Evolutionary conservation across 2,797 vertebrate genomes (phyloP), one percentile per base, ranked within the genome.

Genomic region (Chiloscyllium punctatum): DNA sequence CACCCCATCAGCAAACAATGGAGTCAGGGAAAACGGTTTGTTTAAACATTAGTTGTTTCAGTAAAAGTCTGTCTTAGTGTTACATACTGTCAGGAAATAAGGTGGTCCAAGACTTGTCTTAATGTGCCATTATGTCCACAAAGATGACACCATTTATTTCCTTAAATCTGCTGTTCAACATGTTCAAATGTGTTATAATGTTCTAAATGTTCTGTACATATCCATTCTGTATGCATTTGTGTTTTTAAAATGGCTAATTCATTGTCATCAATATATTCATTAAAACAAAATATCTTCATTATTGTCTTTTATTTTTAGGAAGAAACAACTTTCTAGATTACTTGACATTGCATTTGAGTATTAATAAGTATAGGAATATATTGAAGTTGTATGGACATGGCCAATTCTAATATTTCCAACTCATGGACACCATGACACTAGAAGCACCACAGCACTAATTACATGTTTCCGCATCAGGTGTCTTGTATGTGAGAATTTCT

Each of bases 221-320:
- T 42, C 74, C 94, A 74, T 95, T 77, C 94, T 77, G 42, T 95
- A 95, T 95, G 69, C 94, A 95, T 95, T 95, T 95, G 94, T 95
- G 71, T 95, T 94, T 74, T 74, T 57, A 95, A 30, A 95, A 95
- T 53, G 72, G 48, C 94, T 51, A 74, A n/a, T 77, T 95, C 94
- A 95, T 77, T 53, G 71, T 95, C 33, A 90, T 30, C 71, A 77
- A 77, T 95, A 69, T 95, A 72, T 57, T 95, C 48, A 95, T 95
- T 95, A 95, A 95, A 95, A 57, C 2, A 74, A 95, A 95, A 72
- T 71, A 53, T 77, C 27, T 95, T 5, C 48, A 74, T 94, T 27
- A 30, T 33, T 57, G 42, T 95, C 48, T 48, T 77, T 95, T 33
- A 51, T 95, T 77, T 72, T 16, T 77, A 77, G 42, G 66, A 9